Conservation (phyloP, 53 echinoderm and acorn worm genomes). For the Luidia sarsii region DNA sequence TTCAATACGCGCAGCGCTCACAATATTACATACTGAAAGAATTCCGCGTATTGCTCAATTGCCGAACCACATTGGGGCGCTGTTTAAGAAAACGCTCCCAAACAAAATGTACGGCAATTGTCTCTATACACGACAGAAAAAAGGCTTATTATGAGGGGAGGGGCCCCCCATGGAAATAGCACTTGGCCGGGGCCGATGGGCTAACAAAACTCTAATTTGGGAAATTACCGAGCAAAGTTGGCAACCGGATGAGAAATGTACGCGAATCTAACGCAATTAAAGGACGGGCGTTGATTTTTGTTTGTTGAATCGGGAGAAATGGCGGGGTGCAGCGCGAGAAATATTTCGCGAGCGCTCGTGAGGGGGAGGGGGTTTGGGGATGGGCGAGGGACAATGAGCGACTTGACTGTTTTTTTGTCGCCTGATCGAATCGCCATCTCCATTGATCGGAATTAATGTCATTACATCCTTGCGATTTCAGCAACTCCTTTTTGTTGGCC, state of each 20-base stretch:
- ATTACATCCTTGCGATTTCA: neutral
- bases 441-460: conserved; percentile 49
- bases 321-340: conserved; percentile 2
- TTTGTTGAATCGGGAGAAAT: conserved; percentile 6
- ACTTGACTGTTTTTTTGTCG: neutral
- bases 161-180: neutral
- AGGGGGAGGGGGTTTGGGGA: too few species aligned
- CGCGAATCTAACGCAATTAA: neutral
- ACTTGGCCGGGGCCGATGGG: neutral
- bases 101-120: too few species aligned
- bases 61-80: too few species aligned
- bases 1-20: too few species aligned
- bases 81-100: too few species aligned
- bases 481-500: neutral
- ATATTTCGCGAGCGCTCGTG: conserved; percentile 18
- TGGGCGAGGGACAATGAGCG: conserved; percentile 2
- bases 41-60: too few species aligned
- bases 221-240: conserved; percentile 32
- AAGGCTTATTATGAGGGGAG: too few species aligned
- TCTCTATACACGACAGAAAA: too few species aligned
- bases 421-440: conserved; percentile 21
- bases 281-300: neutral
- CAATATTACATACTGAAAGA: too few species aligned
- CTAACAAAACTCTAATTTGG: conserved; percentile 20
- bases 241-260: neutral